Conservation (phyloP, 64 coral and sea anemone genomes). For the Stichodactyla mertensii region DNA sequence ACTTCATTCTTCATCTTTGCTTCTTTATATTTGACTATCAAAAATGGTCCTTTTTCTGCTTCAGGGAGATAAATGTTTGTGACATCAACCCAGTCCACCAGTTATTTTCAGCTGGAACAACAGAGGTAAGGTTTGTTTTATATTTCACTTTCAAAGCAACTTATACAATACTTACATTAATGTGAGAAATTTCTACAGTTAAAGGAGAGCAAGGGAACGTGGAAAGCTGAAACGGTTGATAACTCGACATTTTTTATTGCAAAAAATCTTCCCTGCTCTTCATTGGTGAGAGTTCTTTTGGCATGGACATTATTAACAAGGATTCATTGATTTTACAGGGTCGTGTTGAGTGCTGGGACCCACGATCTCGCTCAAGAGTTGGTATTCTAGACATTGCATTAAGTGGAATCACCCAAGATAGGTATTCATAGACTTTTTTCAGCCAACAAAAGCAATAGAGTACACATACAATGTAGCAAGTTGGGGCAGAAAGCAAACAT, state of each 20-base stretch:
- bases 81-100: constrained; percentile 90
- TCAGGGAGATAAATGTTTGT: constrained; percentile 80
- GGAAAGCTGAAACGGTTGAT: no score
- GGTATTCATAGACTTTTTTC: neutral
- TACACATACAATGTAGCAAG: no score
- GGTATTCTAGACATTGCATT: constrained; percentile 79
- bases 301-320: neutral
- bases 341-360: constrained; percentile 94
- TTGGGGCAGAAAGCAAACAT: no score
- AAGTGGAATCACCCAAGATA: constrained; percentile 61
- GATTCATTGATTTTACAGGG: constrained; percentile 41
- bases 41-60: neutral
- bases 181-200: no score
- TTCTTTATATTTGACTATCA: neutral
- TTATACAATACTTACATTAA: no score
- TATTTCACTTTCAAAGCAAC: neutral
- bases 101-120: constrained; percentile 86
- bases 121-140: constrained; percentile 49
- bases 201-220: no score
- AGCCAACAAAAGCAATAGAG: no score
- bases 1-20: no score
- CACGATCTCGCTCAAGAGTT: constrained; percentile 76
- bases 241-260: no score
- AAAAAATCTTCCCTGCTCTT: no score
- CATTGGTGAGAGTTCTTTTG: no score